Evolutionary conservation across 2,888 invertebrate genomes (phyloP).

Genomic region (Calameuta pallipes): DNA sequence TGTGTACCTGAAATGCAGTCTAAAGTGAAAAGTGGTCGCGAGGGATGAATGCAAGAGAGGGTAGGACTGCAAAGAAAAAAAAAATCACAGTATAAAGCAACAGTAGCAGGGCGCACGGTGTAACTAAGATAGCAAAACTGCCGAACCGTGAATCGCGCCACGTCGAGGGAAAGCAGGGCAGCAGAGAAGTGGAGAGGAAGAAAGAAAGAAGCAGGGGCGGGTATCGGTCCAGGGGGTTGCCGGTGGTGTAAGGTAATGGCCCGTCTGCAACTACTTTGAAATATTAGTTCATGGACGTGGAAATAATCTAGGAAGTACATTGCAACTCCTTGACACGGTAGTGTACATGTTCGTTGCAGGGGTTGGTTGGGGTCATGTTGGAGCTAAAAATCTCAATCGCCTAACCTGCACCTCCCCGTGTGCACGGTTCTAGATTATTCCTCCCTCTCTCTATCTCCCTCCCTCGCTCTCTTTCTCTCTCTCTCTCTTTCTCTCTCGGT

Average conservation of each 20-base stretch:
- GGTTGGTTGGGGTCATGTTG: background rate
- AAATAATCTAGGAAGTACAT: conserved; percentile 2
- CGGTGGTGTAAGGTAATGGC: background rate
- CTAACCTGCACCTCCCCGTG: background rate
- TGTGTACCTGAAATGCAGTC: background rate
- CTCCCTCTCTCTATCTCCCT: background rate
- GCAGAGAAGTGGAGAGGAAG: background rate
- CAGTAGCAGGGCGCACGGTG: background rate
- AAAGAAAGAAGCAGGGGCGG: background rate
- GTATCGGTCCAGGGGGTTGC: background rate
- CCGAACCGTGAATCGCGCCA: background rate
- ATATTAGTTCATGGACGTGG: conserved; percentile 3
- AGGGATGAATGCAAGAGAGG: background rate
- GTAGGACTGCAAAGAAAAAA: background rate
- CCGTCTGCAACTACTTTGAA: background rate
- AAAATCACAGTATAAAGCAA: background rate
- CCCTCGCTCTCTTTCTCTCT: background rate
- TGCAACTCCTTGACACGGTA: background rate
- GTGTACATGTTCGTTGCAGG: background rate
- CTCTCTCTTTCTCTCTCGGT: background rate
- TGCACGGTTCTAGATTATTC: background rate
- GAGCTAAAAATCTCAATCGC: background rate
- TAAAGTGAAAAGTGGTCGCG: background rate
- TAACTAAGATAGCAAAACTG: background rate
- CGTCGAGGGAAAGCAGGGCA: background rate